Conservation (phyloP, 2,888 invertebrate genomes). For the Phymatocera aterrima region DNA sequence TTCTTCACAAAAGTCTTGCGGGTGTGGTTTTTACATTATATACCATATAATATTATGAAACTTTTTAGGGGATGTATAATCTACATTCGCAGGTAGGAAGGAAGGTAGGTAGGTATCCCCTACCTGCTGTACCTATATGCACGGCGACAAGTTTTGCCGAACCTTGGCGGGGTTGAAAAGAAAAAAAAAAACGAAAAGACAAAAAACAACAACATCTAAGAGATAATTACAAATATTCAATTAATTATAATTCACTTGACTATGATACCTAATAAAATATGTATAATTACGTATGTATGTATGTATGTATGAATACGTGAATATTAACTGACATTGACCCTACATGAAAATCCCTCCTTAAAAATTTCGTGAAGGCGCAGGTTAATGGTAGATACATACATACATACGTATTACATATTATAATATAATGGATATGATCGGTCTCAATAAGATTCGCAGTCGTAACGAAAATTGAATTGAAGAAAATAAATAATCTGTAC, state of each 20-base stretch:
- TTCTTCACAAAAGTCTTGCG: slow-evolving; percentile 36
- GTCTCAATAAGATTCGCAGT: too few relatives aligned
- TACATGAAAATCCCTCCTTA: not conserved
- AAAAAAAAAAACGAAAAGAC: not conserved
- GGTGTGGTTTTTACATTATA: slow-evolving; percentile 3
- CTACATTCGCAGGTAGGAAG: not conserved
- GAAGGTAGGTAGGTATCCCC: not conserved
- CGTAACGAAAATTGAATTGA: too few relatives aligned
- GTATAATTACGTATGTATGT: not conserved
- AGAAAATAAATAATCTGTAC: too few relatives aligned
- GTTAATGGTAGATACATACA: too few relatives aligned
- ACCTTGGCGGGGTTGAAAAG: slow-evolving; percentile 28
- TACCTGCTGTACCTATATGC: not conserved
- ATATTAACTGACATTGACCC: not conserved
- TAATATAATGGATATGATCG: not conserved
- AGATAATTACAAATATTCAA: not conserved
- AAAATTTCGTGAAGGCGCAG: not conserved
- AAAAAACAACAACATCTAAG: too few relatives aligned
- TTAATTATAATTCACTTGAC: not conserved
- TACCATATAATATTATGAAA: not conserved
- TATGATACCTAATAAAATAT: not conserved
- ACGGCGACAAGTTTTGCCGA: slow-evolving; percentile 2
- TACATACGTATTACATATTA: not conserved
- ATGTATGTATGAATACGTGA: not conserved
- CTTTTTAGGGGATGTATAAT: not conserved